Evolutionary conservation across 2,888 invertebrate genomes (phyloP).

Genomic region (Dorcus hopei): DNA sequence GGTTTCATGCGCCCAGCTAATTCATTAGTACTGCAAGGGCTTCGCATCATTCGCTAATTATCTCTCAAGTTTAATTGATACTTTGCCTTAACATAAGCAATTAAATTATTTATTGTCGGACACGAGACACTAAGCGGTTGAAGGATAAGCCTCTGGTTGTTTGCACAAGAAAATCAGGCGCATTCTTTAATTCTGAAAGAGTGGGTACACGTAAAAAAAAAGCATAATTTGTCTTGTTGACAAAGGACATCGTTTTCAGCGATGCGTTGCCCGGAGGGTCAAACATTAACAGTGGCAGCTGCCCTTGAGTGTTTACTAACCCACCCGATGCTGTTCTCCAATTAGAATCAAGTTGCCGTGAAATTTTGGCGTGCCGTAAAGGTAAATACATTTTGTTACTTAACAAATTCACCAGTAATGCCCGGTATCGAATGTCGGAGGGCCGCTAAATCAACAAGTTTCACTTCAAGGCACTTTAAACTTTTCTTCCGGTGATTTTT

Average conservation of each 20-base stretch:
- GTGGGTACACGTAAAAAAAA: neutral
- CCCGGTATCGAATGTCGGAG: slow-evolving; percentile 22
- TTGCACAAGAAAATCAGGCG: slow-evolving; percentile 3
- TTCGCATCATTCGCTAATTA: no score
- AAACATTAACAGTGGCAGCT: slow-evolving; percentile 14
- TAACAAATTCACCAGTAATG: slow-evolving; percentile 28
- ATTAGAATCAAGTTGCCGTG: slow-evolving; percentile 34
- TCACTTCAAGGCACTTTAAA: neutral
- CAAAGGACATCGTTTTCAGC: slow-evolving; percentile 17
- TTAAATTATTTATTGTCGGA: neutral
- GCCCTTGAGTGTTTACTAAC: slow-evolving; percentile 26
- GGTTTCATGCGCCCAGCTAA: no score
- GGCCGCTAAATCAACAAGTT: slow-evolving; percentile 25
- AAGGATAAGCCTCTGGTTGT: neutral
- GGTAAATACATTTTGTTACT: slow-evolving; percentile 26
- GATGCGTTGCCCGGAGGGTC: neutral
- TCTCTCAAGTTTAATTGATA: no score
- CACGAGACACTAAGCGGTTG: slow-evolving; percentile 1
- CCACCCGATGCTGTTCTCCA: slow-evolving; percentile 24
- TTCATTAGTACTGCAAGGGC: no score
- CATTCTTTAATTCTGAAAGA: slow-evolving; percentile 9
- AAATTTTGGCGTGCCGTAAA: slow-evolving; percentile 22
- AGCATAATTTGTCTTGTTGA: slow-evolving; percentile 25
- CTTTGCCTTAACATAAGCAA: no score
- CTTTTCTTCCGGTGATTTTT: no score